phyloP scores from a whole-genome alignment of 2,797 vertebrate species.

The Muscicapa striata region DNA sequence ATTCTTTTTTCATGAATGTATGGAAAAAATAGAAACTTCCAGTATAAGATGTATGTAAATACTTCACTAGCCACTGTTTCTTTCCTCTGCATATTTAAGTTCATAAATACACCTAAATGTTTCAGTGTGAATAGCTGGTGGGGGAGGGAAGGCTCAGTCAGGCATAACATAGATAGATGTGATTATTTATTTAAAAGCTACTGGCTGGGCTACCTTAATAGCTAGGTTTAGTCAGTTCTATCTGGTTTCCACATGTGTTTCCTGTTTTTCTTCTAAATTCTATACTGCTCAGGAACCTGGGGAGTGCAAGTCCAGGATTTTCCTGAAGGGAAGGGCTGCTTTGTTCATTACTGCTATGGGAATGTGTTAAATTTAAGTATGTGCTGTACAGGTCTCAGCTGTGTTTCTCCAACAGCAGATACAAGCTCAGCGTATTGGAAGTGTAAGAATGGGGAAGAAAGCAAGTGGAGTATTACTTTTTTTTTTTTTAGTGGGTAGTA shows the following conservation, averaged over 20 bases:
- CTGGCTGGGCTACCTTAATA: constrained; percentile 48
- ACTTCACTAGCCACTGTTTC: background rate
- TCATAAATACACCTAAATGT: background rate
- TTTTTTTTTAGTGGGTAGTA: background rate
- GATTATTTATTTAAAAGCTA: constrained; percentile 57
- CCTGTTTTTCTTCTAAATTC: constrained; percentile 87
- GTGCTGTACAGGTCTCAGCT: constrained; percentile 54
- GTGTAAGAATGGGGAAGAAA: background rate
- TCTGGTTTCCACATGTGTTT: constrained; percentile 88
- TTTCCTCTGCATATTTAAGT: background rate
- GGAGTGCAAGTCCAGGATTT: constrained; percentile 77
- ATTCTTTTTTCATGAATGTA: background rate
- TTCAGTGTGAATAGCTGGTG: background rate
- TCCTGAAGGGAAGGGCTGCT: constrained; percentile 84
- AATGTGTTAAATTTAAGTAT: constrained; percentile 81
- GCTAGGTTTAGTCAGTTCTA: constrained; percentile 69
- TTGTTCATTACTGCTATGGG: constrained; percentile 84
- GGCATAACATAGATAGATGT: constrained; percentile 43
- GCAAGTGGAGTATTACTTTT: background rate
- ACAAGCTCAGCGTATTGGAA: constrained; percentile 49
- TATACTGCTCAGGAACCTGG: constrained; percentile 71
- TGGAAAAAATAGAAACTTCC: background rate
- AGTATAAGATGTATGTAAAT: background rate
- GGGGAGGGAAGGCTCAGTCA: background rate
- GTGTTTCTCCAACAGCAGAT: constrained; percentile 53